A percentile compares a stretch with the other conserved stretches of the same genome.
Conservation (phyloP, 1,140 invertebrate species). For the Grapholita molesta region DNA sequence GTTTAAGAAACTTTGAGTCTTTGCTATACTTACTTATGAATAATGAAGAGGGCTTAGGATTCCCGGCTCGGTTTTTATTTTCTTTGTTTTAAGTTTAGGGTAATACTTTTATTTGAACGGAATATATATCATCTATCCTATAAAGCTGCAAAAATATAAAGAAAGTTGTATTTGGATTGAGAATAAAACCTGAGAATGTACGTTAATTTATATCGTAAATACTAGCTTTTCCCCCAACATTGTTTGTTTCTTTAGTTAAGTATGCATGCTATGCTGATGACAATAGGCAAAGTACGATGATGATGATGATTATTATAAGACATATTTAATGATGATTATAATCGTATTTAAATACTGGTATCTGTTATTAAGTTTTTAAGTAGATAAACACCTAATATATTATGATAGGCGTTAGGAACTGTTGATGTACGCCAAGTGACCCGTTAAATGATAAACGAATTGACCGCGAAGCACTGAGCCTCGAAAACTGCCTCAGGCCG, state of each 20-base stretch:
- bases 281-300: no score
- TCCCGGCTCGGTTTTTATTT: neutral
- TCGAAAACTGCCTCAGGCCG: neutral
- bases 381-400: no score
- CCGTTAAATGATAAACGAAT: neutral
- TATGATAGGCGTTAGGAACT: neutral
- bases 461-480: neutral
- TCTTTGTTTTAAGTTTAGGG: conserved; percentile 1
- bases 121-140: neutral
- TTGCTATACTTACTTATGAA: conserved; percentile 31
- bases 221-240: no score
- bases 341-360: no score
- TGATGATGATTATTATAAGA: no score
- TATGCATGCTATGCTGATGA: no score
- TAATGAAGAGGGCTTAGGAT: conserved; percentile 23
- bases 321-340: no score
- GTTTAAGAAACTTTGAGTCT: conserved; percentile 22
- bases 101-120: neutral
- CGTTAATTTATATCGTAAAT: no score
- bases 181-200: no score
- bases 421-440: neutral
- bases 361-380: no score
- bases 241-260: no score
- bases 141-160: neutral
- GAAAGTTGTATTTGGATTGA: neutral